Evolutionary conservation across 2,113 vertebrate genomes (phyloP), one percentile per base, ranked within the genome.

Genomic region (Microcebus lehilahytsara): DNA sequence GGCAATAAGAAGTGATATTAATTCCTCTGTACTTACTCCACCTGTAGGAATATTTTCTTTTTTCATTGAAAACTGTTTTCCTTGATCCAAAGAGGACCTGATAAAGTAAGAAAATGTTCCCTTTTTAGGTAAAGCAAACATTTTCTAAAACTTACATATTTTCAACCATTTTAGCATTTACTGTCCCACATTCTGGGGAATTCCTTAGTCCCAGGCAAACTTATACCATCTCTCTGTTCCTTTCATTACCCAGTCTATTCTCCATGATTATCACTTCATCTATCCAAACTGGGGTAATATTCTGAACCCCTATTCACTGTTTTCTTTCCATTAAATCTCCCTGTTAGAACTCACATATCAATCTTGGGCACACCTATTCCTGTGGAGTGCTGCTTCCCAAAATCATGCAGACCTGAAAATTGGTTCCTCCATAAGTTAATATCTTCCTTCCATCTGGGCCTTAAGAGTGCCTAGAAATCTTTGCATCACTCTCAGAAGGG

Each of bases 31-130:
- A 86, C 96, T 98, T 98, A 99, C 96, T 0, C 95, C 72, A 69
- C 96, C 98, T 96, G 95, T 89, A 56, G 97, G 92, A 30, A 98
- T 97, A 11, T 95, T 96, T 95, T 98, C 98, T 86, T 98, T 98
- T 88, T 85, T 97, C 79, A 95, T 67, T 64, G 51, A 83, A 78
- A 71, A 51, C 12, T 75, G 60, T 96, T 98, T 98, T 91, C 81
- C 64, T 27, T 74, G 77, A 95, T 74, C 84, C 86, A 94, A 34
- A 56, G 72, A 95, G 51, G 93, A 80, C 71, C 97, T 98, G 96
- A 32, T 91, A 96, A 97, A 98, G 46, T 17, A 97, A 96, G 17
- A 93, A 3, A 67, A 78, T 7, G 1, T 72, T 40, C 6, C 37
- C 25, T 71, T 91, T 85, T 79, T 66, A 79, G 37, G 87, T 67